A percentile compares a stretch with the other conserved stretches of the same genome.
These are phyloP conservation scores for Agelaius phoeniceus DNA, from an alignment of 2,113 vertebrate species.

Conservation along the genomic window DNA sequence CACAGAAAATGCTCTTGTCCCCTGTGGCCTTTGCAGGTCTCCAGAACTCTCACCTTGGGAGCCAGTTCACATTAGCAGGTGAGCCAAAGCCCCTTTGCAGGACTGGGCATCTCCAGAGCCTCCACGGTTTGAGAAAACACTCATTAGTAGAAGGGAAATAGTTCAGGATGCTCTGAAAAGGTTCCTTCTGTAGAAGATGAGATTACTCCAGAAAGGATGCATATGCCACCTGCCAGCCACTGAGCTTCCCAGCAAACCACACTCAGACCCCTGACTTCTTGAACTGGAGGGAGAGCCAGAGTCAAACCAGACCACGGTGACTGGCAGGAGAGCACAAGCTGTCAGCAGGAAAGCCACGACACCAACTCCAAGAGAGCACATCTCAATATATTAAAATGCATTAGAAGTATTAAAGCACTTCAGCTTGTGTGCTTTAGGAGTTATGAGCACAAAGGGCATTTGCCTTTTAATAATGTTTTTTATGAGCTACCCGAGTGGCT, in stretches of 20 bases:
- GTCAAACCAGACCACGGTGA: not conserved
- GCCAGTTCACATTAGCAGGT: not conserved
- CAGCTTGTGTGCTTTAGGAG: not conserved
- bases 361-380: not conserved
- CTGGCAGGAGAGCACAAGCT: not conserved
- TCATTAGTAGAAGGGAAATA: not conserved
- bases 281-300: not conserved
- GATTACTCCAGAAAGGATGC: not conserved
- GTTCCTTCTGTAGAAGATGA: not conserved
- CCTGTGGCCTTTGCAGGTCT: not conserved
- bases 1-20: not conserved
- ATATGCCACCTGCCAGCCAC: not conserved
- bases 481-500: slow-evolving; percentile 22
- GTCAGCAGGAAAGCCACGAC: not conserved
- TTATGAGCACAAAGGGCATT: slow-evolving; percentile 29
- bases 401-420: slow-evolving; percentile 10
- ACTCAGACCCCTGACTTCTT: not conserved
- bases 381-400: not conserved
- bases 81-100: not conserved
- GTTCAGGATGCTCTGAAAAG: not conserved
- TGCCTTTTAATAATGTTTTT: slow-evolving; percentile 54
- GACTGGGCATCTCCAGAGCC: not conserved
- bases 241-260: not conserved
- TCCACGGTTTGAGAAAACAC: not conserved
- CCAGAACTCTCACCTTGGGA: not conserved